Percentiles rank a stretch among this genome's conserved stretches.
These are phyloP conservation scores for Xylota sylvarum DNA, from an alignment of 2,888 invertebrate genomes.

Conservation along the genomic window DNA sequence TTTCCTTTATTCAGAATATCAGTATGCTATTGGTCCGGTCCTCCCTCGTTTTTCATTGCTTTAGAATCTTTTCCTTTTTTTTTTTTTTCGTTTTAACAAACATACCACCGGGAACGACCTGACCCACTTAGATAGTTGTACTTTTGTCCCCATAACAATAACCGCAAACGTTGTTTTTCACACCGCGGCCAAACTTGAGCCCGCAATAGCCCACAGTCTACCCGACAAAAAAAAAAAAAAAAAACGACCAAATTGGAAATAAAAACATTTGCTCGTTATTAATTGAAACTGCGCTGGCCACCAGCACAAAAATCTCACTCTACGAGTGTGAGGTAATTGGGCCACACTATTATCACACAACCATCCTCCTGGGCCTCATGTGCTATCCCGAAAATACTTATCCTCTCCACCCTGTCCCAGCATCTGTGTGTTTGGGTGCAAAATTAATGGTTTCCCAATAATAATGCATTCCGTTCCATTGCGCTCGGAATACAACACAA, in stretches of 20 bases:
- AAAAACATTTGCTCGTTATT: slow-evolving; percentile 71
- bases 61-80: slow-evolving; percentile 23
- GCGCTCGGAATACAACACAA: slow-evolving; percentile 63
- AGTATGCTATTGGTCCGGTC: not conserved
- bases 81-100: slow-evolving; percentile 24
- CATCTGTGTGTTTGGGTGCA: slow-evolving; percentile 59
- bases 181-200: slow-evolving; percentile 66
- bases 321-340: slow-evolving; percentile 65
- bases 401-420: slow-evolving; percentile 5
- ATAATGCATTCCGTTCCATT: slow-evolving; percentile 74
- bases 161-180: slow-evolving; percentile 73
- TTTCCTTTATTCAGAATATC: not conserved
- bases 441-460: slow-evolving; percentile 77
- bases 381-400: slow-evolving; percentile 71
- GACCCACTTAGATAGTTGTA: slow-evolving; percentile 74
- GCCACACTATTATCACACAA: slow-evolving; percentile 57
- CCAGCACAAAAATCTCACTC: slow-evolving; percentile 30
- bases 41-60: slow-evolving; percentile 37
- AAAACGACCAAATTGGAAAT: slow-evolving; percentile 29
- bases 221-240: slow-evolving; percentile 6
- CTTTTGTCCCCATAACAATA: slow-evolving; percentile 71
- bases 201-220: slow-evolving; percentile 44
- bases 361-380: slow-evolving; percentile 65
- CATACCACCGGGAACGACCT: slow-evolving; percentile 61
- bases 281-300: slow-evolving; percentile 70